Evolutionary conservation across 2,113 vertebrate species (phyloP).

Genomic region (Gymnarchus niloticus): DNA sequence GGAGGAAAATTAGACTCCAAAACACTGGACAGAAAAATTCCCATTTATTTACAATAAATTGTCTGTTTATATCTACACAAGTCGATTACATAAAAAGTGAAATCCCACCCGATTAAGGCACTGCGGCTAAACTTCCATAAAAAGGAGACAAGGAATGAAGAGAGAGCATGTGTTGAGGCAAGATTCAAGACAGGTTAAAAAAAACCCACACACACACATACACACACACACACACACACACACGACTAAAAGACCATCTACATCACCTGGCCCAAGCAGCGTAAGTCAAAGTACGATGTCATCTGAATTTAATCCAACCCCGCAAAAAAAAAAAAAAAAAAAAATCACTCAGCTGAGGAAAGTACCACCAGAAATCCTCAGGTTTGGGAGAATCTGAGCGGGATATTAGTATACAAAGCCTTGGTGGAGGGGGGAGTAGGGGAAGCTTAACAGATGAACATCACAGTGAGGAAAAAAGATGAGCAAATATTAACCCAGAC

Average conservation of each 20-base stretch:
- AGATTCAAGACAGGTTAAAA: neutral
- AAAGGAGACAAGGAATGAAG: neutral
- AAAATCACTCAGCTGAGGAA: neutral
- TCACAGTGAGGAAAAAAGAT: neutral
- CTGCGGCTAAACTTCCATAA: neutral
- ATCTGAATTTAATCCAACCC: neutral
- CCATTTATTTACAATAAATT: slow-evolving; percentile 32
- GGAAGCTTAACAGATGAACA: neutral
- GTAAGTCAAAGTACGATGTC: neutral
- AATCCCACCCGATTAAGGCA: slow-evolving; percentile 7
- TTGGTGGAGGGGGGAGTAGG: neutral
- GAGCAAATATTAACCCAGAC: neutral
- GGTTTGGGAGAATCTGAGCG: neutral
- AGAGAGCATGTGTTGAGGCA: neutral
- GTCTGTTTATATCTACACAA: slow-evolving; percentile 21
- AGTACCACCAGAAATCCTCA: neutral
- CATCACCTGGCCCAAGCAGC: neutral
- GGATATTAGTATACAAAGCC: neutral
- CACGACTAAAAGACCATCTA: neutral
- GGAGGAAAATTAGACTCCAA: neutral
- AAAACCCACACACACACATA: neutral
- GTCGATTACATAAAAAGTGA: slow-evolving; percentile 18
- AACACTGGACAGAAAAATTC: slow-evolving; percentile 1
- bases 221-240: no score
- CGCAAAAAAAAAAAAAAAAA: neutral